Conservation (phyloP, 2,113 vertebrate genomes). For the Heterocephalus glaber region DNA sequence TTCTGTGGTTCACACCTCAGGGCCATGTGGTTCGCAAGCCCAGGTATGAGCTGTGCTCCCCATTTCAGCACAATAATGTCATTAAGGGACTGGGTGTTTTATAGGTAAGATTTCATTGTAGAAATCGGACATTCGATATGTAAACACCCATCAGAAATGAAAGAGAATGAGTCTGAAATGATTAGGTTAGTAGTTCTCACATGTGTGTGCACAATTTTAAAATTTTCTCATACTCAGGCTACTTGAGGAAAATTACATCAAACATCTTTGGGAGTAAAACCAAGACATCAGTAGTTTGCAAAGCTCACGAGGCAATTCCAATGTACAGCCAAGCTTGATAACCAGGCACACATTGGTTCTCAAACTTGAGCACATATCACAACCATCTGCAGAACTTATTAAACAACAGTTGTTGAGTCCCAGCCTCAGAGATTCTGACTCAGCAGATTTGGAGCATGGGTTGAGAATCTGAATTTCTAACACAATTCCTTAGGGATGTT, state of each 20-base stretch:
- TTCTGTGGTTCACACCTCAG: too few relatives aligned
- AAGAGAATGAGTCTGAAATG: background rate
- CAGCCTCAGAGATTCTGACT: background rate
- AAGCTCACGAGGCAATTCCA: background rate
- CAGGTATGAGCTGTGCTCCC: background rate
- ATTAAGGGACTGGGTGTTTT: background rate
- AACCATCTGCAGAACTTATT: background rate
- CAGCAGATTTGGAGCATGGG: background rate
- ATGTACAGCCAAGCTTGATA: background rate
- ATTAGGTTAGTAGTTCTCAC: background rate
- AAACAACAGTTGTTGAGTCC: background rate
- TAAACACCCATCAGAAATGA: background rate
- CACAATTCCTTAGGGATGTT: background rate
- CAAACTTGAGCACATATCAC: background rate
- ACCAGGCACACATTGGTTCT: background rate
- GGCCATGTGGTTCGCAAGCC: background rate
- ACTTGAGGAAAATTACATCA: slow-evolving; percentile 39
- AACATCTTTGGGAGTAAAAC: background rate
- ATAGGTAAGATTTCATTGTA: slow-evolving; percentile 6
- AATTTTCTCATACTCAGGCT: background rate
- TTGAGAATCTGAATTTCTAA: background rate
- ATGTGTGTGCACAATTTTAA: background rate
- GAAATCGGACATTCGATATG: background rate
- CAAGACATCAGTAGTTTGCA: background rate
- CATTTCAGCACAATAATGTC: background rate